Base-by-base conservation (phyloP, 2,888 invertebrate genomes). In the Caenorhabditis sp. region DNA sequence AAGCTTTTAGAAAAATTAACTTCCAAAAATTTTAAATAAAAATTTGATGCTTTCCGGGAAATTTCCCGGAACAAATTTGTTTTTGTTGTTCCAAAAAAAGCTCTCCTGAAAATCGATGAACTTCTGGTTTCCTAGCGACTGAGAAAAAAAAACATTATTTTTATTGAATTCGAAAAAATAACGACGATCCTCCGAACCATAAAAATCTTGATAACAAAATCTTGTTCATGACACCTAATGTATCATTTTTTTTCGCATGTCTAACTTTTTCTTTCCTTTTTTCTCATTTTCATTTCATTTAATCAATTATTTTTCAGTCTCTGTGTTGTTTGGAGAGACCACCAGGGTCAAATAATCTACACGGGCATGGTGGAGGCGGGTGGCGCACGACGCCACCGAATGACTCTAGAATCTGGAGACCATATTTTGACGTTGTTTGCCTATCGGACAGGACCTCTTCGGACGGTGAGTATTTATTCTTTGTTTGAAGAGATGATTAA, bases 341-440 rank as follows among this genome's bases (percentile, higher is more conserved):
- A 31, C 36, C 12, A 21, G 23, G 26, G 26, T 17, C 24, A 24
- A 21, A 50, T 12, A n/a, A 58, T 43, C 43, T 43, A 43, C 43
- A 49, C 23, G 67, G 77, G 77, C 77, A 79, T 79, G 79, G 73
- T 72, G 71, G 79, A 79, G 70, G 68, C 62, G 62, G 79, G 79
- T 79, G 72, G 69, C 65, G 68, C 37, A 60, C 58, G 76, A 67
- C 79, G 77, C 79, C 79, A 79, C 73, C 76, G 77, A 66, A 66
- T 76, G 64, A 77, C 75, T 68, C 73, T 79, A 55, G 67, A 77
- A 66, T 76, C 77, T 54, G 80, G 78, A 57, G 80, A 80, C 37
- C 68, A 77, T 53, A 53, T 61, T 58, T 75, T 77, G 58, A 60
- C 61, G 10, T 58, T 80, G 21, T 69, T 57, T 60, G 80, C 74